Base-by-base conservation (phyloP, 1,140 invertebrate species). In the Hyles vespertilio region DNA sequence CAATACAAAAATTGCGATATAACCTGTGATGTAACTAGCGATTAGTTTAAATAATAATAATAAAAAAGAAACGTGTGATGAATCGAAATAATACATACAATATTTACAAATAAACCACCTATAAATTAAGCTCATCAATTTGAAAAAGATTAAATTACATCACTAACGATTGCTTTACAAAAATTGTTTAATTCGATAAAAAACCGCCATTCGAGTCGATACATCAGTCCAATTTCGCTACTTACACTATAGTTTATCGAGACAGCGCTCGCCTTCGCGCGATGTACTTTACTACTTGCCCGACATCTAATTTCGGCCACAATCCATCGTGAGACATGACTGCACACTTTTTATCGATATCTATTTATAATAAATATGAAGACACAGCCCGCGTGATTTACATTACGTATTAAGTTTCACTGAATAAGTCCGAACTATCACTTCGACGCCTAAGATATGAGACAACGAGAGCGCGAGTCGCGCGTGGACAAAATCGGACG, bases 91-190 rank as follows among this genome's bases (percentile, higher is more conserved):
- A 85, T 79, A 79, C 74, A 73, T 81, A 84, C 81, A 84, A 83
- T 86, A 86, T 86, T 83, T 86, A 86, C 83, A 86, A 81, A 84
- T 81, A 83, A 81, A 80, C 69, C 68, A 58, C 54, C 79, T 84
- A 84, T 63, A 79, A 86, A 81, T 78, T 84, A 85, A 85, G 82
- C 82, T 85, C 81, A 72, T 81, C 79, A 72, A 75, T 80, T 77
- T 65, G 71, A 77, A 78, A 71, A 79, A 72, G 70, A 73, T 77
- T 67, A 75, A 74, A 74, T 78, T 77, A 75, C 78, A 71, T 73
- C 70, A 77, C 78, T 70, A 71, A 69, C 69, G 71, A 65, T 69
- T 62, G 69, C 71, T 72, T 69, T 67, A 74, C 70, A 68, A 59
- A 58, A 55, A 56, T 52, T 40, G 36, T 48, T 58, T 53, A 11